These are phyloP conservation scores for Eurosta solidaginis DNA, from an alignment of 1,140 invertebrate species.

Conservation along the genomic window DNA sequence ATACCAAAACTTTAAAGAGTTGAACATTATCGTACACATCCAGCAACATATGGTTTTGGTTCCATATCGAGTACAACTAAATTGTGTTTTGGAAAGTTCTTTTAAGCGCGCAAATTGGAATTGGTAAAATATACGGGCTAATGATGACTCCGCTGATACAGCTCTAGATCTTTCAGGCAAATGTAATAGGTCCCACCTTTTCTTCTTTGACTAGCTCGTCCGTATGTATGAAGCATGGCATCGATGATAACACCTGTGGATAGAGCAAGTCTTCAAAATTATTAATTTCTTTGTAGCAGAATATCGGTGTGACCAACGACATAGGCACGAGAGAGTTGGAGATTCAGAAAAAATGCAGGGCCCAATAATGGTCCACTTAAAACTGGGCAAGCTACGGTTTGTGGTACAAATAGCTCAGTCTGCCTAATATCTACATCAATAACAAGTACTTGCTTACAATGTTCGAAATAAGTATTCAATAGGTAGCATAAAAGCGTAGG, in stretches of 20 bases:
- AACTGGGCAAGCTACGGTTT: constrained; percentile 68
- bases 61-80: too few relatives aligned
- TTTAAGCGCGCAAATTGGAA: too few relatives aligned
- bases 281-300: constrained; percentile 52
- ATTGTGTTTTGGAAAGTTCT: too few relatives aligned
- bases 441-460: constrained; percentile 62
- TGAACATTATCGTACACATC: too few relatives aligned
- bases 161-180: too few relatives aligned
- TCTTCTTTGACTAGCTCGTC: constrained; percentile 30
- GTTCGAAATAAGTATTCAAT: constrained; percentile 66
- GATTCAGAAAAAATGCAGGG: constrained; percentile 66
- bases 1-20: too few relatives aligned
- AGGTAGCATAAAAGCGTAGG: constrained; percentile 71
- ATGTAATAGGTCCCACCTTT: background rate
- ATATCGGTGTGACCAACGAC: constrained; percentile 64
- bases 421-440: constrained; percentile 82
- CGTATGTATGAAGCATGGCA: constrained; percentile 41
- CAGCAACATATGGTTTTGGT: too few relatives aligned
- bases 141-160: too few relatives aligned
- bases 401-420: constrained; percentile 72
- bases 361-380: constrained; percentile 69
- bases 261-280: constrained; percentile 62
- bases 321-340: constrained; percentile 52
- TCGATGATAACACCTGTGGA: constrained; percentile 47
- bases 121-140: too few relatives aligned